Evolutionary conservation across 2,888 invertebrate genomes (phyloP), one percentile per base, ranked within the genome.

Genomic region (Amphipyra berbera): DNA sequence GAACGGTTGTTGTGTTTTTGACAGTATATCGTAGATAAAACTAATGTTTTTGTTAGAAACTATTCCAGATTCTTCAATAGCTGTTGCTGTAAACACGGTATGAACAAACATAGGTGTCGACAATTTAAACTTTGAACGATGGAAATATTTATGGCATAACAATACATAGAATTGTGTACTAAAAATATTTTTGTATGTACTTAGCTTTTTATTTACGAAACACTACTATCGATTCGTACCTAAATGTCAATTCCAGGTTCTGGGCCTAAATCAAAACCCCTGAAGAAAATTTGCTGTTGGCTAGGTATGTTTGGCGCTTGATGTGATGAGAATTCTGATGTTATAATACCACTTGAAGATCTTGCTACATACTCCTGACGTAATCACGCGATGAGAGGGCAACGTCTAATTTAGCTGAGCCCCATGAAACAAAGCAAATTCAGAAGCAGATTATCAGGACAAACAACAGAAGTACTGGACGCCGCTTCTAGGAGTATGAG

Each of bases 61-160:
- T 15, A 14, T 55, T 56, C 9, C 10, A n/a, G 44, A 40, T 52
- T 15, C 8, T 61, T 37, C 38, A 53, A 46, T 41, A 45, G 52
- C 7, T 41, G 9, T 54, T 15, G 35, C 12, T 50, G 56, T 69
- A 73, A 75, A 73, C 76, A 66, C 66, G 61, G 30, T 59, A 49
- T 44, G 14, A 33, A 4, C 37, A 38, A 44, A 66, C 6, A 41
- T 47, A 60, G 37, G 8, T 55, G 38, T n/a, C 42, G 49, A 33
- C 41, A 21, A 7, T 44, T 35, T 5, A 12, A 74, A 74, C 33
- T 73, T 68, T 27, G 12, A 15, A 42, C 21, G 13, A 15, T 33
- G 38, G 8, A 33, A 15, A 50, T 38, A 37, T 35, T 42, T 42
- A 30, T 7, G 33, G 14, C 33, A 41, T 41, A 60, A 61, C 37